Evolutionary conservation across 2,113 vertebrate species (phyloP).

Genomic region (Thalassarche chlororhynchos): DNA sequence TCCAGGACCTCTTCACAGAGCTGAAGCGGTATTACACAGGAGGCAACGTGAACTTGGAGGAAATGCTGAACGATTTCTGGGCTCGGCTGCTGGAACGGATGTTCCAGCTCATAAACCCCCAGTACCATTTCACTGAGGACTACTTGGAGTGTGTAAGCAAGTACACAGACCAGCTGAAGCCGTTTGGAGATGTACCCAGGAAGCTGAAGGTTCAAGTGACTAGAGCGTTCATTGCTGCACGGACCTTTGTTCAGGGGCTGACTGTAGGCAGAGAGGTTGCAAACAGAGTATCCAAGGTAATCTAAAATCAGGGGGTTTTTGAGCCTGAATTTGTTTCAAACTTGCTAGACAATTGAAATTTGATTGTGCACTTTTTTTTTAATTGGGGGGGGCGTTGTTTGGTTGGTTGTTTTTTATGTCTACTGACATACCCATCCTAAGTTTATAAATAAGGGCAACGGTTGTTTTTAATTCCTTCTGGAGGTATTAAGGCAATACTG

Average conservation of each 20-base stretch:
- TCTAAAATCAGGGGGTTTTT: background rate
- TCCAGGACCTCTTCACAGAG: conserved; percentile 95
- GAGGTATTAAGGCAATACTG: background rate
- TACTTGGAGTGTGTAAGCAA: conserved; percentile 97
- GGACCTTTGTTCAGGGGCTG: conserved; percentile 96
- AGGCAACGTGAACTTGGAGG: conserved; percentile 94
- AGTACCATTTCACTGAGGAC: conserved; percentile 92
- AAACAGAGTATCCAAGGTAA: conserved; percentile 97
- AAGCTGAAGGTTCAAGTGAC: conserved; percentile 95
- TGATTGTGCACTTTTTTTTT: background rate
- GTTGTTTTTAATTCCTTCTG: background rate
- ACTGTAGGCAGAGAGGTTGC: conserved; percentile 94
- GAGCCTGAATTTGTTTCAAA: background rate
- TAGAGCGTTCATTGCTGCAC: conserved; percentile 91
- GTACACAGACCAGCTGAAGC: conserved; percentile 95
- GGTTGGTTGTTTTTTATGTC: background rate
- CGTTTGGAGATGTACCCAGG: conserved; percentile 93
- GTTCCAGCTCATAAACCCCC: conserved; percentile 96
- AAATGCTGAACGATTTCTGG: conserved; percentile 98
- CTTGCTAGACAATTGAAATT: background rate
- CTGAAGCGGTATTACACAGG: conserved; percentile 94
- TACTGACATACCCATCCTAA: background rate
- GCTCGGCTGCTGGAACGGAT: conserved; percentile 91
- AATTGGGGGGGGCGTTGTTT: background rate
- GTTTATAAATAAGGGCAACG: background rate